Conservation (phyloP, 2,113 vertebrate genomes). For the Triplophysa rosa region DNA sequence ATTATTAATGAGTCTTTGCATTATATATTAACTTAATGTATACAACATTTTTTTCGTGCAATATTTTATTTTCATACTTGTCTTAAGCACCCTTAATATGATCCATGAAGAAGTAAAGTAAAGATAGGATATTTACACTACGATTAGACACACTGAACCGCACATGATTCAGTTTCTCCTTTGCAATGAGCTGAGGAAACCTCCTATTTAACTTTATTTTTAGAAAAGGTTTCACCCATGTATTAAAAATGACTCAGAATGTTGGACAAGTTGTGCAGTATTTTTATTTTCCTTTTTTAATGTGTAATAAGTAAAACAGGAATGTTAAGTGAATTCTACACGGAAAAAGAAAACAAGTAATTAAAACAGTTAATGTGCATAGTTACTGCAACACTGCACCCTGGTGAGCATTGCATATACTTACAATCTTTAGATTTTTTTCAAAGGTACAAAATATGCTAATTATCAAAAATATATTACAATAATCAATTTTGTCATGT, state of each 20-base stretch:
- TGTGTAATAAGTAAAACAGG: background rate
- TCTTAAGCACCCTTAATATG: background rate
- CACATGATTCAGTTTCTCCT: slow-evolving; percentile 11
- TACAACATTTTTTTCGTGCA: too few relatives aligned
- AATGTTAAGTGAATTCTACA: background rate
- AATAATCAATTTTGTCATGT: too few relatives aligned
- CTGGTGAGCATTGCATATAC: background rate
- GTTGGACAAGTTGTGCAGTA: background rate
- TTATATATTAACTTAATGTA: too few relatives aligned
- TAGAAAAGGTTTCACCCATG: background rate
- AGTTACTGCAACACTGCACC: background rate
- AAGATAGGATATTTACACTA: background rate
- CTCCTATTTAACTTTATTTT: slow-evolving; percentile 7
- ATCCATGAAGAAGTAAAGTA: background rate
- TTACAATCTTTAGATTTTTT: background rate
- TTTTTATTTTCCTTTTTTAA: background rate
- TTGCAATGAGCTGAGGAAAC: background rate
- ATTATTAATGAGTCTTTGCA: background rate
- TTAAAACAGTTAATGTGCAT: background rate
- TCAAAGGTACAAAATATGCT: too few relatives aligned
- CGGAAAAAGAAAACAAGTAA: too few relatives aligned
- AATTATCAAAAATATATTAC: too few relatives aligned
- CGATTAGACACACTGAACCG: background rate
- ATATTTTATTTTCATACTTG: too few relatives aligned
- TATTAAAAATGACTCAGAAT: background rate